Evolutionary conservation across 2,113 vertebrate species (phyloP).

Genomic region (Muntiacus reevesi): DNA sequence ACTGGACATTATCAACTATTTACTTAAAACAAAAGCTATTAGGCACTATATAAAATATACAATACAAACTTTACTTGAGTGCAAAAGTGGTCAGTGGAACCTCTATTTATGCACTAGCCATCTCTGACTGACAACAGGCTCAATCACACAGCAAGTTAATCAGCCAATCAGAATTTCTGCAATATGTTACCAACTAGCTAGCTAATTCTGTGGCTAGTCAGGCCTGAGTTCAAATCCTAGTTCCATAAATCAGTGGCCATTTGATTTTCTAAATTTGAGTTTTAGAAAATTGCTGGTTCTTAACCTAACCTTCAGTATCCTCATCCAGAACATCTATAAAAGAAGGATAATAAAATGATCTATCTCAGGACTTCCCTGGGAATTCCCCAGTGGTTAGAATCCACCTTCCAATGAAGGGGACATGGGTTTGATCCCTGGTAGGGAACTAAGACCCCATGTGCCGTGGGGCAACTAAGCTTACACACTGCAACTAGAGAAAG

Average conservation of each 20-base stretch:
- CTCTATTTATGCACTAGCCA: background rate
- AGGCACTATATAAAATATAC: background rate
- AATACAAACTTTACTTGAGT: background rate
- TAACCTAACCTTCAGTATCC: background rate
- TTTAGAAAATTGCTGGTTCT: background rate
- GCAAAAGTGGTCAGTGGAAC: background rate
- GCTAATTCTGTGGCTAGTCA: too few relatives aligned
- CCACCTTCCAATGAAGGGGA: background rate
- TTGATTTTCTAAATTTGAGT: background rate
- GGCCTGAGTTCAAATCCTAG: background rate
- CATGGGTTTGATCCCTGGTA: background rate
- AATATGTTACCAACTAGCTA: too few relatives aligned
- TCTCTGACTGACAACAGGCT: background rate
- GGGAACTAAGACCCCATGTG: background rate
- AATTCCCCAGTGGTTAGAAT: background rate
- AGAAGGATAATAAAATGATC: background rate
- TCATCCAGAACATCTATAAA: background rate
- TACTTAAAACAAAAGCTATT: slow-evolving; percentile 14
- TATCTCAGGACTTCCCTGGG: background rate
- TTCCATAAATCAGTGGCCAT: background rate
- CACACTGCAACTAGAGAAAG: background rate
- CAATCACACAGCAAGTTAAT: background rate
- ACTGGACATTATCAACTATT: slow-evolving; percentile 25
- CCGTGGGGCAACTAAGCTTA: background rate
- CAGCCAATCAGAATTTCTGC: background rate